Percentiles rank a stretch among this genome's conserved stretches.
Evolutionary conservation across 2,113 vertebrate species (phyloP).

Genomic region (Charina bottae): DNA sequence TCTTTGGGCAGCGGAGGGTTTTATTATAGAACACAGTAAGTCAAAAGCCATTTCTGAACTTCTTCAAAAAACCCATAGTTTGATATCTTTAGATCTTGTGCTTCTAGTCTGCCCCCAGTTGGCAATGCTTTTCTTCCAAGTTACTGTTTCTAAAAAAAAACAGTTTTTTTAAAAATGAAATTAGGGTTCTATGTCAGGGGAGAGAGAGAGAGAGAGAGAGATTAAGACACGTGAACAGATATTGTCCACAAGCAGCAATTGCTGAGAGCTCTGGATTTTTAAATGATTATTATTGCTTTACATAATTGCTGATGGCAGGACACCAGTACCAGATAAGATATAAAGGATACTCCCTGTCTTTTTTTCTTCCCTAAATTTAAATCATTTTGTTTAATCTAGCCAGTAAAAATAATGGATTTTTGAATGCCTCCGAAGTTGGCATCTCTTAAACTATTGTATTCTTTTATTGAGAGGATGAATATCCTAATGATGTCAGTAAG

Average conservation of each 20-base stretch:
- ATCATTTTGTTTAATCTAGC: background rate
- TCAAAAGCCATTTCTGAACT: background rate
- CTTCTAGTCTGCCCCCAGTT: background rate
- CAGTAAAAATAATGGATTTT: slow-evolving; percentile 1
- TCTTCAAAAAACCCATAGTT: background rate
- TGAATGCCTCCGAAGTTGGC: background rate
- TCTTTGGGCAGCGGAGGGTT: background rate
- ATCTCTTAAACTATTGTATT: slow-evolving; percentile 1
- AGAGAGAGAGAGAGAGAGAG: background rate
- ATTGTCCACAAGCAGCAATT: background rate
- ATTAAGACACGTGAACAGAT: background rate
- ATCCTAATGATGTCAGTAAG: background rate
- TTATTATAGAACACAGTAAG: background rate
- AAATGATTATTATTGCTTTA: background rate
- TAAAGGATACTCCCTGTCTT: background rate
- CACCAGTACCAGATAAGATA: background rate
- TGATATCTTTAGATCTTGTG: background rate
- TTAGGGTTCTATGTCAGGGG: background rate
- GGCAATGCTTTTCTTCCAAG: background rate
- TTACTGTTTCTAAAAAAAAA: background rate
- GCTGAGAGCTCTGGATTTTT: background rate
- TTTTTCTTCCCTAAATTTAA: background rate
- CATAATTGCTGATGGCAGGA: background rate
- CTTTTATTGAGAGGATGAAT: background rate
- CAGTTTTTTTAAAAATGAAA: background rate